Percentiles rank a stretch among this genome's conserved stretches.
phyloP scores from a whole-genome alignment of 2,113 vertebrate species.

The Pollimyrus isidori region DNA sequence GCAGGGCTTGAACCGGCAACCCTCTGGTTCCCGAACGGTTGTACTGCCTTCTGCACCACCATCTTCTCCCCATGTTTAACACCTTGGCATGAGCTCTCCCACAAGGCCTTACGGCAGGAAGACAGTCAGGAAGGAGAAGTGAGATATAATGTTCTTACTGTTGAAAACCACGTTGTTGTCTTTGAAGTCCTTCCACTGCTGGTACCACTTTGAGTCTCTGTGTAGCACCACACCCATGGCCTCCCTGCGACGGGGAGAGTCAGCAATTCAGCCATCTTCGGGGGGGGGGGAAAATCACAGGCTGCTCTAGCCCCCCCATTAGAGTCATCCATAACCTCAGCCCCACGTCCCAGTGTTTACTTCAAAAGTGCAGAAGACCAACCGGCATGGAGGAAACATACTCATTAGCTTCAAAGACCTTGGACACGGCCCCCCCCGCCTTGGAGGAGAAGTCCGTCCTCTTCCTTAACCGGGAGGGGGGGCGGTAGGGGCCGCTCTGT shows the following conservation, averaged over 20 bases:
- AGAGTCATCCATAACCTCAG: background rate
- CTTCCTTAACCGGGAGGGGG: conserved; percentile 76
- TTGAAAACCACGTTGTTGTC: conserved; percentile 94
- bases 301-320: background rate
- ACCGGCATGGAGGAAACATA: conserved; percentile 50
- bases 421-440: conserved; percentile 54
- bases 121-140: background rate
- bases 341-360: background rate
- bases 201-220: conserved; percentile 95
- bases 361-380: background rate
- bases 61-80: no score
- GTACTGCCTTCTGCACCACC: no score
- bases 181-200: conserved; percentile 98
- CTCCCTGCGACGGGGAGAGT: conserved; percentile 65
- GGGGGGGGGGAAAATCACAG: background rate
- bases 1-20: no score
- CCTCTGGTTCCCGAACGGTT: no score
- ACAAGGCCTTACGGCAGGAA: background rate
- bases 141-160: conserved; percentile 62
- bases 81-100: background rate
- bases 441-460: conserved; percentile 82
- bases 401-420: conserved; percentile 86
- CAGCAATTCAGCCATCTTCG: background rate
- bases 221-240: conserved; percentile 86
- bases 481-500: conserved; percentile 75